Evolutionary conservation across 2,888 invertebrate species (phyloP), one percentile per base, ranked within the genome.

Genomic region (Parnassius apollo): DNA sequence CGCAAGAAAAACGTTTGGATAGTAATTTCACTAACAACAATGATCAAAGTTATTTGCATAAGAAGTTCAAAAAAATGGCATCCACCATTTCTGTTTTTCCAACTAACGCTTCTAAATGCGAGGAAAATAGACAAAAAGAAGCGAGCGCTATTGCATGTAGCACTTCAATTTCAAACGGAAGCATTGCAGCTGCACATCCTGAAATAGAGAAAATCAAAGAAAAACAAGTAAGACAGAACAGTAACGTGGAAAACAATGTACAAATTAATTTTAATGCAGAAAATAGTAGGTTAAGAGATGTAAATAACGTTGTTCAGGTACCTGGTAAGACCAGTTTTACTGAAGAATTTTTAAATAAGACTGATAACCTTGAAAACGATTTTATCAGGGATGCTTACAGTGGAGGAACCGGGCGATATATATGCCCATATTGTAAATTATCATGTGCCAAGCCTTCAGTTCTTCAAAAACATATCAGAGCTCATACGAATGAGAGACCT

Each of bases 381-480:
- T 86, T 86, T 87, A 88, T 83, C 78, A 91, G 82, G 82, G 91
- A 91, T 72, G 74, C 83, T 78, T 85, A 85, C 78, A 89, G 81
- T 74, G 85, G 85, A 75, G 85, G 81, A 75, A 74, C 83, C 73
- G 96, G 96, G 59, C 95, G 96, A 72, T 95, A 97, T 87, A 94
- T 96, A 70, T 98, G 98, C 82, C 95, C 96, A 11, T 97, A 96
- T 84, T 98, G 98, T 92, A 96, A 96, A 84, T 91, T 97, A 81
- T 95, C 95, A 70, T 98, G 97, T 92, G 96, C 97, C 75, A 98
- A 98, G 88, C 98, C 98, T 65, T 98, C 97, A 82, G 98, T 98
- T 70, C 93, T 98, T 69, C 96, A 97, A 85, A 98, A 98, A 93
- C 98, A 98, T 93, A 96, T 98, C 85, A 94, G 98, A 79, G 97